Base-by-base conservation (phyloP, 1,140 invertebrate species). In the Drosophila oshimai region DNA sequence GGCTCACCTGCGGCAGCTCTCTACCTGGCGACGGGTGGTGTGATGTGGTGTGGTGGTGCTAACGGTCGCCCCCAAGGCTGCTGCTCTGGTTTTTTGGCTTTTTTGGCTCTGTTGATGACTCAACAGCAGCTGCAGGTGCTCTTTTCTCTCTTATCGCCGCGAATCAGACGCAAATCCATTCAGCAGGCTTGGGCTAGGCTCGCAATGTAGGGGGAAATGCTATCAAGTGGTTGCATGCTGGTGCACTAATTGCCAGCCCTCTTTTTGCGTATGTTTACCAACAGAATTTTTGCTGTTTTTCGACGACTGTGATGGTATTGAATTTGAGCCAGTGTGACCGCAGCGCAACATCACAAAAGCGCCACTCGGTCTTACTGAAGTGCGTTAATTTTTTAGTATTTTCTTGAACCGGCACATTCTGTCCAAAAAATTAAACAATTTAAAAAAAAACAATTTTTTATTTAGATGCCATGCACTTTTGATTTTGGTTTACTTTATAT, bases 1-100 rank as follows among this genome's bases (percentile, higher is more conserved):
- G 39, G 70, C 76, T 79, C 57, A 80, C 71, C 74, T 80, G 74
- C 55, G 46, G 65, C 79, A 61, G n/a, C 57, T 45, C 68, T 81
- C 33, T 57, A 31, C 12, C 42, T 62, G 26, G n/a, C n/a, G n/a
- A n/a, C n/a, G n/a, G 24, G n/a, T 13, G 13, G 39, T 20, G 4
- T 12, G 5, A 13, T 42, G 20, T n/a, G n/a, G n/a, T n/a, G n/a
- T n/a, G 31, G 39, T 62, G 60, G 31, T 37, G 42, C 33, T 57
- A 74, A 74, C 31, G 54, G 18, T 62, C 29, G 45, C 31, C 31
- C 39, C 55, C 67, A 72, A 72, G 61, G 67, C 60, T 42, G 45
- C 49, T 71, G 26, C 34, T 53, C 45, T 58, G 60, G 42, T 46
- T 62, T 20, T 51, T 45, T 42, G 31, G 47, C 20, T 57, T 44